These are phyloP conservation scores for Ciconia maguari DNA, from an alignment of 2,113 vertebrate species.

Conservation along the genomic window DNA sequence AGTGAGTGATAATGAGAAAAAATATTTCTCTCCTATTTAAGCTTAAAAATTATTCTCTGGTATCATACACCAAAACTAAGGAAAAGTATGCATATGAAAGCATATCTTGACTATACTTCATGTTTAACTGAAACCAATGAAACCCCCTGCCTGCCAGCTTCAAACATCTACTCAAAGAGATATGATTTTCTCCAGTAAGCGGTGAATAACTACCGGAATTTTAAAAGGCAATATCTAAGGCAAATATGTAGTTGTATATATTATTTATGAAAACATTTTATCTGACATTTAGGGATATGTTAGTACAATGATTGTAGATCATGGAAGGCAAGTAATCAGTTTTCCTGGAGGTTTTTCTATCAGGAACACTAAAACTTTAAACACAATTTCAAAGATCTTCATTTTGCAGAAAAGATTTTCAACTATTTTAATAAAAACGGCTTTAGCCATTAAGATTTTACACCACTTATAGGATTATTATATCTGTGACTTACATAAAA, in stretches of 20 bases:
- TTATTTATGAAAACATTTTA: slow-evolving; percentile 55
- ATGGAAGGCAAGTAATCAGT: not conserved
- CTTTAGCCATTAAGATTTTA: not conserved
- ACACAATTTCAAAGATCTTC: not conserved
- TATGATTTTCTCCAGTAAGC: not conserved
- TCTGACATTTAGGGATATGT: slow-evolving; percentile 26
- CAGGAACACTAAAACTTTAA: not conserved
- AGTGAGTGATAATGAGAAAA: not conserved
- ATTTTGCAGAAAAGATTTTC: not conserved
- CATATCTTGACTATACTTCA: not conserved
- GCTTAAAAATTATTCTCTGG: not conserved
- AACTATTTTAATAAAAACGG: slow-evolving; percentile 7
- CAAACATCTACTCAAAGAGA: not conserved
- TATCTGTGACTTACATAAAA: not conserved
- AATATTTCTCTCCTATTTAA: not conserved
- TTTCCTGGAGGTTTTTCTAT: not conserved
- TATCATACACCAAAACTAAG: not conserved
- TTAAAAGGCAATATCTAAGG: slow-evolving; percentile 10
- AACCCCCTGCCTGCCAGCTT: not conserved
- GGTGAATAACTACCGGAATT: not conserved
- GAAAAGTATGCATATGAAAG: not conserved
- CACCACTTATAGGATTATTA: not conserved
- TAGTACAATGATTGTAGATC: slow-evolving; percentile 6
- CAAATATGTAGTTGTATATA: slow-evolving; percentile 35
- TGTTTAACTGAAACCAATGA: not conserved